Percentiles rank a stretch among this genome's conserved stretches.
phyloP scores from a whole-genome alignment of 2,888 invertebrate genomes.

The Agriopis aurantiaria region DNA sequence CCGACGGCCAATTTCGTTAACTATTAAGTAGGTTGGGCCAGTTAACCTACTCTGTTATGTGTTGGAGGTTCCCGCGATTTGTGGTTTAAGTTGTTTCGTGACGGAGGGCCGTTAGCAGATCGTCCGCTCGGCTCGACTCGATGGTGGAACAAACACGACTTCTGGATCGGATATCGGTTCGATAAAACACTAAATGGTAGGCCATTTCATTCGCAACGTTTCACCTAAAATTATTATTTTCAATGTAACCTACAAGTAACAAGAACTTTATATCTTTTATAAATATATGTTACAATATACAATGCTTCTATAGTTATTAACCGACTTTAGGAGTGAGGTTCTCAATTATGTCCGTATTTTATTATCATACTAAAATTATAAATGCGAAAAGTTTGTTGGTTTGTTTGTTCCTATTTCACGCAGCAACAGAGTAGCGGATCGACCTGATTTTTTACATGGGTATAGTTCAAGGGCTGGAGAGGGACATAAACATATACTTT shows the following conservation, averaged over 20 bases:
- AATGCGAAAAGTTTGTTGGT: too few species aligned
- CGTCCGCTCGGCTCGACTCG: conserved; percentile 1
- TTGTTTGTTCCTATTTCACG: too few species aligned
- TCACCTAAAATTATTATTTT: background rate
- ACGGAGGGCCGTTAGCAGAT: conserved; percentile 17
- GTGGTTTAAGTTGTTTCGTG: conserved; percentile 31
- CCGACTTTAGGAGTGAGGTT: too few species aligned
- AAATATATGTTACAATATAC: too few species aligned
- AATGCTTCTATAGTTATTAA: too few species aligned
- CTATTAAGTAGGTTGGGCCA: conserved; percentile 40
- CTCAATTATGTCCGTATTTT: too few species aligned
- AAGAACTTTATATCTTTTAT: background rate
- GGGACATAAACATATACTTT: too few species aligned
- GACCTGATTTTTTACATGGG: too few species aligned
- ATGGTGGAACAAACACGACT: conserved; percentile 12
- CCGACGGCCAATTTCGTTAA: conserved; percentile 40
- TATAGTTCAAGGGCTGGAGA: too few species aligned
- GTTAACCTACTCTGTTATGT: conserved; percentile 31
- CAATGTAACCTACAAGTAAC: background rate
- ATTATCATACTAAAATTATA: too few species aligned
- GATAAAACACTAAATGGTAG: background rate
- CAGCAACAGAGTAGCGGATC: too few species aligned
- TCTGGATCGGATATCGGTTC: background rate
- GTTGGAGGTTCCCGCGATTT: conserved; percentile 29
- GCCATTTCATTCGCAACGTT: background rate